Base-by-base conservation (phyloP, 2,797 vertebrate genomes). In the Pantherophis vulpinus region DNA sequence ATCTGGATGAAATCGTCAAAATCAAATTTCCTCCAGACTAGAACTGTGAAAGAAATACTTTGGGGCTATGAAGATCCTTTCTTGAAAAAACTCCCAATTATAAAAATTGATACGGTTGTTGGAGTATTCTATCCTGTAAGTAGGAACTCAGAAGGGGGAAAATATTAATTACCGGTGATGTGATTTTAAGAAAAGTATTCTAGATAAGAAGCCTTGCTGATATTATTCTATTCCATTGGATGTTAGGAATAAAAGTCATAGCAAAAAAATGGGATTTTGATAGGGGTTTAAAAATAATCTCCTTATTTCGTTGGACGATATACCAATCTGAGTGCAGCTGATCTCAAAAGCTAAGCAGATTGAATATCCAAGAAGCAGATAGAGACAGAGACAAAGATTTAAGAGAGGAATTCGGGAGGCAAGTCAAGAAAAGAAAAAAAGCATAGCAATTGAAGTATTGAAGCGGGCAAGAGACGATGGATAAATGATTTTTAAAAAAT, bases 31-130 rank as follows among this genome's bases (percentile, higher is more conserved):
- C 99, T 99, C 95, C 99, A 99, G 94, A 96, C 2, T 0, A 98
- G 98, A 93, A 98, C 97, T 13, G 97, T 99, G 91, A 98, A 93
- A 66, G 99, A 99, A 91, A 0, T 99, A 5, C 95, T 99, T 56
- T 99, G 99, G 99, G 99, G 99, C 18, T 99, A 99, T 94, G 61
- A 0, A 0, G 99, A 99, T 95, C 98, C 98, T 7, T 95, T 99
- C 94, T 90, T 98, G 93, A 16, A 16, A 66, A 37, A 91, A 37
- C 7, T 98, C 20, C 96, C 97, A 8, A 14, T 96, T 0, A 4
- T 93, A 5, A 60, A 51, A 29, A 0, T 98, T 86, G 58, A 94
- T 0, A 3, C 0, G 0, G 83, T 0, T 0, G 0, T 98, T 47
- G 99, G 99, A 51, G 55, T 99, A 2, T 99, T 99, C 96, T 94